Evolutionary conservation across 2,113 vertebrate species (phyloP), one percentile per base, ranked within the genome.

Genomic region (Haemorhous mexicanus): DNA sequence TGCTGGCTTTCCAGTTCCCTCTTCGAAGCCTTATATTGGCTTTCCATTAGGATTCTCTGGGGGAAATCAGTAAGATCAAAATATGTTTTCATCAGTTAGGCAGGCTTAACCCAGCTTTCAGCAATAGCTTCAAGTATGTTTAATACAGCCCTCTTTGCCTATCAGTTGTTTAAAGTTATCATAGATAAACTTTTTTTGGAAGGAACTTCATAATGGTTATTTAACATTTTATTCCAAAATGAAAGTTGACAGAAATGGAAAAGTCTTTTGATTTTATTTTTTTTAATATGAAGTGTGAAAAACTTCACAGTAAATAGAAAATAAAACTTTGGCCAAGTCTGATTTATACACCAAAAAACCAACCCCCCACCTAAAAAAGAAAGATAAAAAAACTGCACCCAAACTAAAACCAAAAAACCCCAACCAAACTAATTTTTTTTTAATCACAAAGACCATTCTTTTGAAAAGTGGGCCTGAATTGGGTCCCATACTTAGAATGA

Each of bases 81-180:
- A 43, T 27, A 14, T 30, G 8, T 74, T 90, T 69, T 89, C 37
- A 64, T 46, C 32, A 41, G 73, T 93, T 93, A 95, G 94, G 68
- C 76, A 96, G 90, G 56, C 66, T 96, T 96, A 96, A 95, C 64
- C 39, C 79, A 84, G 85, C 95, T 96, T 96, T 55, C 68, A 68
- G 37, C 1, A 0, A 22, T 61, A 95, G 68, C 72, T 93, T 86
- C 37, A 37, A 89, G 52, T 85, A 58, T 93, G 69, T 96, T 90
- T 75, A 81, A 73, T 77, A 81, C 94, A 96, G 94, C 93, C 95
- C 94, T 96, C 92, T 97, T 97, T 96, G 79, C 72, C 64, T 84
- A 70, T 28, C 44, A 30, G 7, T 86, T 90, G 21, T 84, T 72
- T 70, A 59, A 85, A 69, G 44, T 86, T 84, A 35, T 26, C 18